Evolutionary conservation across 2,113 vertebrate genomes (phyloP).

Genomic region (Haemorhous mexicanus): DNA sequence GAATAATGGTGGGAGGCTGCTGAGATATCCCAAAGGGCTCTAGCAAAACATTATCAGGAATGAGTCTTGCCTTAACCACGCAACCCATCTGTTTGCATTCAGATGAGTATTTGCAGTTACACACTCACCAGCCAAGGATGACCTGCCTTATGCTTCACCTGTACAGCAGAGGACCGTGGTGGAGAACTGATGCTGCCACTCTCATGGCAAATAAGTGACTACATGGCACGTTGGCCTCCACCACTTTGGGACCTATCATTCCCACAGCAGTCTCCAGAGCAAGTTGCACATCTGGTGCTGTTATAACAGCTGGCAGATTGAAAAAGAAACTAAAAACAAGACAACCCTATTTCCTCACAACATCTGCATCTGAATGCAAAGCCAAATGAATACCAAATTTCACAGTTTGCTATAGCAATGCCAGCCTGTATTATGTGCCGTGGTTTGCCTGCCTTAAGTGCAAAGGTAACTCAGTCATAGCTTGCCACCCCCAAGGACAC

Average conservation of each 20-base stretch:
- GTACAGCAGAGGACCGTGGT: background rate
- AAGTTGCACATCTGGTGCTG: slow-evolving; percentile 4
- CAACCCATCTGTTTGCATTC: background rate
- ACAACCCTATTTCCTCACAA: slow-evolving; percentile 33
- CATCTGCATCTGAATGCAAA: slow-evolving; percentile 36
- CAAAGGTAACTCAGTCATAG: slow-evolving; percentile 73
- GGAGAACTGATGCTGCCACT: background rate
- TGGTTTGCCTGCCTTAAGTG: slow-evolving; percentile 59
- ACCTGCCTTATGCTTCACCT: background rate
- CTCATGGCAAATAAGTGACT: background rate
- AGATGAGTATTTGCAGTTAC: background rate
- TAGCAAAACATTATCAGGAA: background rate
- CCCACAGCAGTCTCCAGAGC: background rate
- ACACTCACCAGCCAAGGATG: background rate
- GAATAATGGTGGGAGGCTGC: background rate
- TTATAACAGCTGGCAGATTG: slow-evolving; percentile 27
- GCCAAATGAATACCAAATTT: slow-evolving; percentile 31
- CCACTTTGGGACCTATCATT: rapidly evolving
- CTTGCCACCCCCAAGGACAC: slow-evolving; percentile 73
- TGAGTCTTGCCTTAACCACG: background rate
- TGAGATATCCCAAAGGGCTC: background rate
- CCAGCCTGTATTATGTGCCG: slow-evolving; percentile 49
- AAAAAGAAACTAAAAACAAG: slow-evolving; percentile 41
- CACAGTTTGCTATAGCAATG: slow-evolving; percentile 45
- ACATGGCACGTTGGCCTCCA: rapidly evolving